Evolutionary conservation across 2,113 vertebrate species (phyloP).

Genomic region (Zosterops hypoxanthus): DNA sequence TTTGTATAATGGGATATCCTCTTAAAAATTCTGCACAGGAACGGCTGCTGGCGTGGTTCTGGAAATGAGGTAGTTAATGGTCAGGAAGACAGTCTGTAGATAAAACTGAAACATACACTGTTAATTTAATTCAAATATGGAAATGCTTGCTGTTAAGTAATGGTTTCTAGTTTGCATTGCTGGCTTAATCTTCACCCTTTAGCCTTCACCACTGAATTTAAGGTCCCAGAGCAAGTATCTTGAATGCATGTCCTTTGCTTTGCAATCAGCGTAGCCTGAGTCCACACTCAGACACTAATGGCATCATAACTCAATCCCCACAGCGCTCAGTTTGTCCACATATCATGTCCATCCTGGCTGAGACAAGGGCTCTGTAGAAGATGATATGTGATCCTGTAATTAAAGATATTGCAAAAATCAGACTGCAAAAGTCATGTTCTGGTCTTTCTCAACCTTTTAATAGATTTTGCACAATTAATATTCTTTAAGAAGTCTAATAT

Average conservation of each 20-base stretch:
- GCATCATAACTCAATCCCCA: constrained; percentile 1
- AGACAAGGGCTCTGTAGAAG: not conserved
- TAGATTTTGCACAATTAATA: not conserved
- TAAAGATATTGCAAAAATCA: not conserved
- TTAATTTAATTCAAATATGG: constrained; percentile 31
- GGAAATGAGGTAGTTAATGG: not conserved
- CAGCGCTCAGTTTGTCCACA: not conserved
- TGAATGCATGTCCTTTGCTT: not conserved
- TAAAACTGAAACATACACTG: not conserved
- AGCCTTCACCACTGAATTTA: not conserved
- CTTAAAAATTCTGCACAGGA: not conserved
- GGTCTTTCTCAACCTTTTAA: not conserved
- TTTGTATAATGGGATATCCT: not conserved
- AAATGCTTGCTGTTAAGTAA: constrained; percentile 14
- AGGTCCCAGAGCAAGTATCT: not conserved
- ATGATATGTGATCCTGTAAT: not conserved
- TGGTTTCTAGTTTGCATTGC: not conserved
- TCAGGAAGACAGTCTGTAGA: not conserved
- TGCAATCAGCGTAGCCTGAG: not conserved
- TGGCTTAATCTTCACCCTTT: not conserved
- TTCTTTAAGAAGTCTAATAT: not conserved
- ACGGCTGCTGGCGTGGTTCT: not conserved
- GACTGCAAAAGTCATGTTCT: not conserved
- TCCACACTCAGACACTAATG: not conserved
- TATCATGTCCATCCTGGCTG: not conserved